A percentile compares a stretch with the other conserved stretches of the same genome.
Conservation (phyloP, 2,797 vertebrate species). For the Astyanax mexicanus region DNA sequence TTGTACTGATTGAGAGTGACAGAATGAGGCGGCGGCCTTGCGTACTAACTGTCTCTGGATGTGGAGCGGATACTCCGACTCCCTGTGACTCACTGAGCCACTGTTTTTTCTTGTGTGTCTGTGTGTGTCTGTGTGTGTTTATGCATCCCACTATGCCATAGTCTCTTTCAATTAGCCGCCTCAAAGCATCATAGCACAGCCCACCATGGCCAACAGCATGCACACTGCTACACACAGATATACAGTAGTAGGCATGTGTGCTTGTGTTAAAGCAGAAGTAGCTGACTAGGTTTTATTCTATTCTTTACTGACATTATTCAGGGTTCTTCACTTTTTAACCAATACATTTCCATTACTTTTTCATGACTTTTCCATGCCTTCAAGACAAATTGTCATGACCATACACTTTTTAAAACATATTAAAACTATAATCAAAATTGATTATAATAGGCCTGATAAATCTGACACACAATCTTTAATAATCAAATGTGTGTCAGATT, state of each 20-base stretch:
- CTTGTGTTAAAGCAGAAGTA: background rate
- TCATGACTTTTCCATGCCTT: no score
- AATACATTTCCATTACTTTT: no score
- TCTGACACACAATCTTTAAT: no score
- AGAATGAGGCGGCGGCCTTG: constrained; percentile 55
- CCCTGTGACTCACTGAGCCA: constrained; percentile 5
- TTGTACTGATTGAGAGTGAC: constrained; percentile 50
- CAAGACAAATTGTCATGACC: no score
- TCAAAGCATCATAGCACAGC: constrained; percentile 13
- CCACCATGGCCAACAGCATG: constrained; percentile 24
- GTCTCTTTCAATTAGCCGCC: constrained; percentile 42
- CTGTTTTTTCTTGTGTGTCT: no score
- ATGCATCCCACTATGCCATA: constrained; percentile 4
- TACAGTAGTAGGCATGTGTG: background rate
- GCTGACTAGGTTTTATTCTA: background rate
- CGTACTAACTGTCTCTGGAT: constrained; percentile 19
- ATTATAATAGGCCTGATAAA: no score
- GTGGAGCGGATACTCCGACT: constrained; percentile 11
- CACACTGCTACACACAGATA: background rate
- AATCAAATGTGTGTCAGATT: no score
- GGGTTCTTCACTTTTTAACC: no score
- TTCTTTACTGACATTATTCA: no score
- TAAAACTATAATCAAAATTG: no score
- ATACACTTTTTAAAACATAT: no score
- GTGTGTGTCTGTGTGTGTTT: constrained; percentile 21